A percentile compares a stretch with the other conserved stretches of the same genome.
phyloP scores from a whole-genome alignment of 2,888 invertebrate genomes.

The Morinoia aosen region DNA sequence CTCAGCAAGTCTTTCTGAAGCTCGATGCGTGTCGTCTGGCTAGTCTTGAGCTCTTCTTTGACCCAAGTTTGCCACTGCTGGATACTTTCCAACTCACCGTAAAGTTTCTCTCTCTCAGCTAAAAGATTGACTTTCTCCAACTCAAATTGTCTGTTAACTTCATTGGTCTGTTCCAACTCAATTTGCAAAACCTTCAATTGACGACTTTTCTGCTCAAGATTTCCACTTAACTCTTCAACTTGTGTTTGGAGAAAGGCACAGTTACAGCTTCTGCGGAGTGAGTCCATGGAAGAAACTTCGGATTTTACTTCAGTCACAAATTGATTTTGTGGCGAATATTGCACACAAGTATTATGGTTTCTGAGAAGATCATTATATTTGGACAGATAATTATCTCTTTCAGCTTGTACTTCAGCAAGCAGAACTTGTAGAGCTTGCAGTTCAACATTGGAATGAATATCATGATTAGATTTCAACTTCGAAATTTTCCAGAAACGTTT shows the following conservation, averaged over 20 bases:
- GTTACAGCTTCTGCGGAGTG: neutral
- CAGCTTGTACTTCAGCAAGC: constrained; percentile 14
- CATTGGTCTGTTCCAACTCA: neutral
- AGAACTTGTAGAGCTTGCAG: constrained; percentile 13
- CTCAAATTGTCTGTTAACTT: neutral
- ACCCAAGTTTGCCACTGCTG: constrained; percentile 29
- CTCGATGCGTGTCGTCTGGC: neutral
- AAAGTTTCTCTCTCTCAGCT: constrained; percentile 15
- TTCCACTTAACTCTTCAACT: neutral
- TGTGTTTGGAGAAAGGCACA: neutral
- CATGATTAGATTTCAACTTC: constrained; percentile 19
- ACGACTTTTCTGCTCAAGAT: neutral
- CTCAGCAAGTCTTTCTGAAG: constrained; percentile 5
- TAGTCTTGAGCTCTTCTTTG: neutral
- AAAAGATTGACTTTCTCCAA: neutral
- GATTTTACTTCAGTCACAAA: neutral
- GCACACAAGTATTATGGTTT: neutral
- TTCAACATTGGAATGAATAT: constrained; percentile 39
- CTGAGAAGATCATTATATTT: constrained; percentile 30
- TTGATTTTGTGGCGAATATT: neutral
- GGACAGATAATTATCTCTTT: constrained; percentile 19
- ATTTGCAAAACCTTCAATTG: neutral
- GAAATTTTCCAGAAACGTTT: constrained; percentile 25
- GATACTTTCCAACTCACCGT: constrained; percentile 8
- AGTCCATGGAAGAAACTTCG: neutral